These are phyloP conservation scores for Scolopax mira DNA, from an alignment of 2,113 vertebrate species.

Conservation along the genomic window DNA sequence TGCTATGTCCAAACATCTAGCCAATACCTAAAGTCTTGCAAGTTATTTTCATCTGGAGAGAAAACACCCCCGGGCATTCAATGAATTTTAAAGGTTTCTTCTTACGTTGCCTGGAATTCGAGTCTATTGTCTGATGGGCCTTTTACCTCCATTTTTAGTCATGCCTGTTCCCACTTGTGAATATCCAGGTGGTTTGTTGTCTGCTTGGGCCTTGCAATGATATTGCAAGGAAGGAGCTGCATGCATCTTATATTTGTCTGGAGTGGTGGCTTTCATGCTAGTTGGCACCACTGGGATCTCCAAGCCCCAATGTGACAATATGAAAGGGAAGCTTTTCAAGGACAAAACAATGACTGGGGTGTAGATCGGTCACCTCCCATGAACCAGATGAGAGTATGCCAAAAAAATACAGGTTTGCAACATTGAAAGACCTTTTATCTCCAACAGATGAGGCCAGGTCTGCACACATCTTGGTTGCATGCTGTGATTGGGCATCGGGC, in stretches of 20 bases:
- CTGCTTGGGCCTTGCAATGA: neutral
- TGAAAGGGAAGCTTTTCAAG: neutral
- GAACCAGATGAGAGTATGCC: neutral
- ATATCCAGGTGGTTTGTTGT: neutral
- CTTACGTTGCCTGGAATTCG: neutral
- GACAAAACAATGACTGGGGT: neutral
- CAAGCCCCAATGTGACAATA: neutral
- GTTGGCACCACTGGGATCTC: neutral
- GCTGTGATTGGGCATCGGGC: accelerated
- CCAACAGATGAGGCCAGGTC: neutral
- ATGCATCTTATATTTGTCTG: neutral
- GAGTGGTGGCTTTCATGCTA: neutral
- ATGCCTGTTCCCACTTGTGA: neutral
- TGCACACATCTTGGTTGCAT: neutral
- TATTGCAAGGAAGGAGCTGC: neutral
- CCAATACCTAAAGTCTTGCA: neutral
- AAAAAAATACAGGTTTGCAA: neutral
- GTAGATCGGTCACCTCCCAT: neutral
- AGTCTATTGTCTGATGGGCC: neutral
- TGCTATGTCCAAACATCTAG: neutral
- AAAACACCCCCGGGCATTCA: neutral
- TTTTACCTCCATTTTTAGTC: neutral
- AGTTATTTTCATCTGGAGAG: neutral
- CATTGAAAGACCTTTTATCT: neutral
- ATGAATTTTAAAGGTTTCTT: neutral